Percentiles rank a stretch among this genome's conserved stretches.
Evolutionary conservation across 2,888 invertebrate species (phyloP).

Genomic region (Drosophila longiperda): DNA sequence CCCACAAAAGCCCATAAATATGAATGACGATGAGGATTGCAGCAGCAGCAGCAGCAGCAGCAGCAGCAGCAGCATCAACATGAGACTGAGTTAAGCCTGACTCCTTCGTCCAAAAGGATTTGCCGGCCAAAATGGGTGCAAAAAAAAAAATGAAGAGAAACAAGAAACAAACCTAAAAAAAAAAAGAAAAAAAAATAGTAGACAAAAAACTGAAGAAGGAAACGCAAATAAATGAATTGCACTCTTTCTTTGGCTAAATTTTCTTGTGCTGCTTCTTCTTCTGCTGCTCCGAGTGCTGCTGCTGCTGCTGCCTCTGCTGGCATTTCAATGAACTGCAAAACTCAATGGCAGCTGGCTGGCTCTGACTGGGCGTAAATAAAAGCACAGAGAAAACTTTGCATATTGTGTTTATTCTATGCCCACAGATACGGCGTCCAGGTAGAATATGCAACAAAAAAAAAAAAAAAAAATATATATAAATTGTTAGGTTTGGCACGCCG

Average conservation of each 20-base stretch:
- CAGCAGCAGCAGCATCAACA: background rate
- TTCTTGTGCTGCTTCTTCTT: constrained; percentile 61
- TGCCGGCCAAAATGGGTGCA: constrained; percentile 47
- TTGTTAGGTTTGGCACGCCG: background rate
- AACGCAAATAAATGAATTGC: constrained; percentile 81
- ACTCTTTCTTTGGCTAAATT: constrained; percentile 76
- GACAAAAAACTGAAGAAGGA: constrained; percentile 67
- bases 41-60: constrained; percentile 9
- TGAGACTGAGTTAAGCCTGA: constrained; percentile 20
- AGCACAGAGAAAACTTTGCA: constrained; percentile 64
- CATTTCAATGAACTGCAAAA: constrained; percentile 72
- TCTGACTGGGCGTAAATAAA: constrained; percentile 34
- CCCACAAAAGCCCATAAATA: constrained; percentile 76
- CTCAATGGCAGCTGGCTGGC: constrained; percentile 61
- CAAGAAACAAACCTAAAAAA: constrained; percentile 6
- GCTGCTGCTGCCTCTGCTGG: background rate
- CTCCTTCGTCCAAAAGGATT: constrained; percentile 64
- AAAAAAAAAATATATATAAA: no score
- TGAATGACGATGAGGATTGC: constrained; percentile 63
- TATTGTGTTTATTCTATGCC: constrained; percentile 78
- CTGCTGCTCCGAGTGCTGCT: background rate
- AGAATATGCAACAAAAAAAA: background rate
- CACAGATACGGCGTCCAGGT: constrained; percentile 47
- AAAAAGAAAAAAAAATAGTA: constrained; percentile 9
- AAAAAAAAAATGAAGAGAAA: constrained; percentile 1